Percentiles rank a stretch among this genome's conserved stretches.
phyloP scores from a whole-genome alignment of 1,140 invertebrate genomes.

The Probaryconus sp. region DNA sequence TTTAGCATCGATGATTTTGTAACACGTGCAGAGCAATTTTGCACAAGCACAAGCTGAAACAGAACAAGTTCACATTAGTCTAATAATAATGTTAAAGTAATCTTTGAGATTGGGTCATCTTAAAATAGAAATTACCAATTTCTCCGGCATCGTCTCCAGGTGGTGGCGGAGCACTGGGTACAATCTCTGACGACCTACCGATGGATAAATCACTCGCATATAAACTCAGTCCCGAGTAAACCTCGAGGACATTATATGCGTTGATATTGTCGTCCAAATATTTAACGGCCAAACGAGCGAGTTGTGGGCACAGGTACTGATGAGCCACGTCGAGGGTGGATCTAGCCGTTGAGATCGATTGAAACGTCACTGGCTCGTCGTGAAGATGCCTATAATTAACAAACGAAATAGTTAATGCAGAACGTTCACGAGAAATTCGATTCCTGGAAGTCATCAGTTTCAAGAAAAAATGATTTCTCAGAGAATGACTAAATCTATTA shows the following conservation, averaged over 20 bases:
- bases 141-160: conserved; percentile 66
- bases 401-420: neutral
- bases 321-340: conserved; percentile 83
- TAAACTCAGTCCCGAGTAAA: conserved; percentile 76
- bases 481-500: neutral
- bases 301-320: conserved; percentile 82
- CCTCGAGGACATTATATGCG: conserved; percentile 76
- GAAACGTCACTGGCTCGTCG: conserved; percentile 81
- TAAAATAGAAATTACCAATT: conserved; percentile 57
- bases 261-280: conserved; percentile 79
- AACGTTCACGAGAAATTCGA: too few species aligned
- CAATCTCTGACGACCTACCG: conserved; percentile 4
- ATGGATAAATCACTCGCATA: conserved; percentile 65
- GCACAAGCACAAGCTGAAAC: conserved; percentile 77
- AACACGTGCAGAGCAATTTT: conserved; percentile 81
- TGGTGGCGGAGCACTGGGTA: conserved; percentile 57
- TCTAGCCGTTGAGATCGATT: conserved; percentile 82
- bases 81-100: neutral
- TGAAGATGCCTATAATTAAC: conserved; percentile 79
- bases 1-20: conserved; percentile 81
- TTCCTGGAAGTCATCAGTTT: too few species aligned
- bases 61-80: conserved; percentile 1
- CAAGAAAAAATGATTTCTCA: neutral
- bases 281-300: conserved; percentile 81
- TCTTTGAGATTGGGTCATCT: neutral